These are phyloP conservation scores for Sitta europaea DNA, from an alignment of 2,113 vertebrate species.

Conservation along the genomic window DNA sequence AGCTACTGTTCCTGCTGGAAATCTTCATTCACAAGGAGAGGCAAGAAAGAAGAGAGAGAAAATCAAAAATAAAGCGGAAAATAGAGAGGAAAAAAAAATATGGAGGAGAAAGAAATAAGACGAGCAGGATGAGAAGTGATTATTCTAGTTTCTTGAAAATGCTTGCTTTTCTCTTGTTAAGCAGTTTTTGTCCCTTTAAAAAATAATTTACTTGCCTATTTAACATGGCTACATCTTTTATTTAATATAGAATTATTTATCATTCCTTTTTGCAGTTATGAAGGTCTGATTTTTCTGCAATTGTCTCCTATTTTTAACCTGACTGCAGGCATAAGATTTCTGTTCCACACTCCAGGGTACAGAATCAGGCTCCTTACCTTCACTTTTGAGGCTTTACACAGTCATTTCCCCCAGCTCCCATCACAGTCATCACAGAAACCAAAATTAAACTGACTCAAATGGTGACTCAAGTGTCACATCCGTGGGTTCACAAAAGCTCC, in stretches of 20 bases:
- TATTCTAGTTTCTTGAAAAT: not conserved
- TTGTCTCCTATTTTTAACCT: not conserved
- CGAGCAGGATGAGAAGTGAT: not conserved
- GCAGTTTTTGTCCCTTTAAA: not conserved
- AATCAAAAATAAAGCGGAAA: not conserved
- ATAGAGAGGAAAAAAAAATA: not conserved
- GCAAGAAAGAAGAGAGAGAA: not conserved
- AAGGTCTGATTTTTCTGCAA: not conserved
- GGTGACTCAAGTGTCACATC: accelerated
- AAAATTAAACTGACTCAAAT: not conserved
- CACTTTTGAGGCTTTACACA: not conserved
- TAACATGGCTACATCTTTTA: not conserved
- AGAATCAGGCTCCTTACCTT: not conserved
- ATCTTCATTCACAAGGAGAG: constrained; percentile 26
- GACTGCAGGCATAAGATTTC: not conserved
- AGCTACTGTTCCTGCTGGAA: constrained; percentile 1
- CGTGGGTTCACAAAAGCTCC: not conserved
- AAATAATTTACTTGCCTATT: not conserved
- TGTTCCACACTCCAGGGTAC: not conserved
- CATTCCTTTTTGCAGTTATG: not conserved
- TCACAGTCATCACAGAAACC: not conserved
- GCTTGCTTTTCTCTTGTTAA: not conserved
- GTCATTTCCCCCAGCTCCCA: not conserved
- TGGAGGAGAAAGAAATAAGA: not conserved
- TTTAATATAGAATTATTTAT: not conserved